Conservation (phyloP, 2,888 invertebrate genomes). For the Volucella bombylans region DNA sequence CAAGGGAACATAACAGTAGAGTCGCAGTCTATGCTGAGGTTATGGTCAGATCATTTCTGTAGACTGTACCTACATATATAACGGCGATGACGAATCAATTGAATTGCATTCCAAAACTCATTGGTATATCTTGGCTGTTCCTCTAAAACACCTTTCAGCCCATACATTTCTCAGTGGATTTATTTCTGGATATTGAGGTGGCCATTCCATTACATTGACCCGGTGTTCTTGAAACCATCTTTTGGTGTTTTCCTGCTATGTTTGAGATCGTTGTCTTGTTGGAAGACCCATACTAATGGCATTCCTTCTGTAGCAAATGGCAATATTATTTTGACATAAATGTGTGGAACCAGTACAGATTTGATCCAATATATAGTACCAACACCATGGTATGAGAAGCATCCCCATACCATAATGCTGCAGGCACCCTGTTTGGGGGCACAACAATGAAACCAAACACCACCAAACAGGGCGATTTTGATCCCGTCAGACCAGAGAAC, state of each 20-base stretch:
- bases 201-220: conserved; percentile 59
- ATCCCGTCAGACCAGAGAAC: neutral
- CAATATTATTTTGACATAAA: conserved; percentile 70
- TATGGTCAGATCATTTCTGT: too few relatives aligned
- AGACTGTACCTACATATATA: too few relatives aligned
- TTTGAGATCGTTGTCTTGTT: conserved; percentile 72
- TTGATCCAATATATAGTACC: conserved; percentile 59
- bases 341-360: conserved; percentile 61
- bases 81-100: too few relatives aligned
- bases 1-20: too few relatives aligned
- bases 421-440: conserved; percentile 60
- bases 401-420: conserved; percentile 56
- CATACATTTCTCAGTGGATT: too few relatives aligned
- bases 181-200: neutral
- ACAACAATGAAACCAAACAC: neutral
- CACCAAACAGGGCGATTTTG: conserved; percentile 5
- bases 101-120: too few relatives aligned
- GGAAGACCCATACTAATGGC: conserved; percentile 64
- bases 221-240: conserved; percentile 55
- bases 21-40: too few relatives aligned
- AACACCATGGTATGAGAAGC: conserved; percentile 58
- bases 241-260: conserved; percentile 22
- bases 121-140: too few relatives aligned
- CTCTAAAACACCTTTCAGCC: too few relatives aligned
- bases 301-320: conserved; percentile 55